Evolutionary conservation across 2,888 invertebrate genomes (phyloP).

Genomic region (Abrostola triplasia): DNA sequence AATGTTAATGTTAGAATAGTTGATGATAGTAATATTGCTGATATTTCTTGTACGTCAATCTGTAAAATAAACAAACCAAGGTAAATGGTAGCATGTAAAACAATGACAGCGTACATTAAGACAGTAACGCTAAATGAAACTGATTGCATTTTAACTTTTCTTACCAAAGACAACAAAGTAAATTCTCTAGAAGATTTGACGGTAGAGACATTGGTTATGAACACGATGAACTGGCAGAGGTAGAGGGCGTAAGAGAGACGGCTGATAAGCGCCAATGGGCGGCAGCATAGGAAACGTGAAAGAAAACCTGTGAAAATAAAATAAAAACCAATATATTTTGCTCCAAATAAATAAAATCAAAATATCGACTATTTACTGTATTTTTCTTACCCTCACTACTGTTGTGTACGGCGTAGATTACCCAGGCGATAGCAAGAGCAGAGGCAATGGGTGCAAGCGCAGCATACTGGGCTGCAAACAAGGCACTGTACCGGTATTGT

Average conservation of each 20-base stretch:
- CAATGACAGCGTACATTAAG: no score
- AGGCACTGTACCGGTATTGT: slow-evolving; percentile 89
- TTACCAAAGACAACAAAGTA: slow-evolving; percentile 88
- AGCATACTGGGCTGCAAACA: slow-evolving; percentile 90
- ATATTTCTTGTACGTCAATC: slow-evolving; percentile 88
- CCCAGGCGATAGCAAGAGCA: slow-evolving; percentile 89
- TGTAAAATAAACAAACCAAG: slow-evolving; percentile 65
- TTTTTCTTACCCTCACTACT: slow-evolving; percentile 84
- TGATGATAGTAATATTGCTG: slow-evolving; percentile 85
- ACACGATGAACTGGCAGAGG: slow-evolving; percentile 90
- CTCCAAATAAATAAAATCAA: no score
- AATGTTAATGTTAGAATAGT: slow-evolving; percentile 89
- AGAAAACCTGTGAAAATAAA: slow-evolving; percentile 76
- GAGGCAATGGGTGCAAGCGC: slow-evolving; percentile 90
- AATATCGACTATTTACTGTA: no score
- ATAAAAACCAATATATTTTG: background rate
- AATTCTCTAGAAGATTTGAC: slow-evolving; percentile 89
- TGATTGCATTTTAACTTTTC: slow-evolving; percentile 40
- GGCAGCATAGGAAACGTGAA: slow-evolving; percentile 85
- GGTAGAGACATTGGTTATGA: slow-evolving; percentile 90
- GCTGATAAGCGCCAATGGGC: slow-evolving; percentile 89
- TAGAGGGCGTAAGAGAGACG: slow-evolving; percentile 91
- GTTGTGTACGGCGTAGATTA: slow-evolving; percentile 89
- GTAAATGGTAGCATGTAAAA: no score
- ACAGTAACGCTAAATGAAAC: background rate